A percentile compares a stretch with the other conserved stretches of the same genome.
Conservation (phyloP, 1,140 invertebrate genomes). For the Drosophila bipectinata region DNA sequence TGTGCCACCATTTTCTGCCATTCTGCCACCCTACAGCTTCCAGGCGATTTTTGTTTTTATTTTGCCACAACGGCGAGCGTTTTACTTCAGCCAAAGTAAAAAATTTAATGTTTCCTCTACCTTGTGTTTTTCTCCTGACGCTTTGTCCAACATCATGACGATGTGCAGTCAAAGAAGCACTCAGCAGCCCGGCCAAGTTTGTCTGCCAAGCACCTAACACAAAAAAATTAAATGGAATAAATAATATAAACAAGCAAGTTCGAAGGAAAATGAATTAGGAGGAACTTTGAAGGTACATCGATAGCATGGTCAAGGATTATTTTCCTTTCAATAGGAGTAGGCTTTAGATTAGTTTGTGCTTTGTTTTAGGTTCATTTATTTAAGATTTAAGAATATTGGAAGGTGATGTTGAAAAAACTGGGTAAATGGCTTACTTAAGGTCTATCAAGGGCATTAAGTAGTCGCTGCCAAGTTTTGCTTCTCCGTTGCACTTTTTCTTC, state of each 20-base stretch:
- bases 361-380: background rate
- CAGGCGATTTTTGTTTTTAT: slow-evolving; percentile 25
- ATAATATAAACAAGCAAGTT: background rate
- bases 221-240: background rate
- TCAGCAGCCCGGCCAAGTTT: slow-evolving; percentile 51
- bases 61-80: slow-evolving; percentile 42
- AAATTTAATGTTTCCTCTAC: slow-evolving; percentile 59
- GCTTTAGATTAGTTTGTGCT: background rate
- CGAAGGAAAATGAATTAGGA: background rate
- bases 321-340: background rate
- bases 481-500: slow-evolving; percentile 46
- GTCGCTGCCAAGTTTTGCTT: background rate
- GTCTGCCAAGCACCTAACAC: slow-evolving; percentile 26
- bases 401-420: background rate
- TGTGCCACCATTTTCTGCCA: slow-evolving; percentile 39
- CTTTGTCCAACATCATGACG: slow-evolving; percentile 58
- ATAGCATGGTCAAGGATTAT: background rate
- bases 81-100: slow-evolving; percentile 63
- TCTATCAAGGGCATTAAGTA: slow-evolving; percentile 26
- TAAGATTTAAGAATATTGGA: background rate
- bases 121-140: slow-evolving; percentile 30
- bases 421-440: background rate
- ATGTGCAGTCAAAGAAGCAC: slow-evolving; percentile 50
- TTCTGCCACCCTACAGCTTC: background rate
- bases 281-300: background rate